A percentile compares a stretch with the other conserved stretches of the same genome.
These are phyloP conservation scores for Cheirogaleus major DNA, from an alignment of 2,797 vertebrate genomes.

Conservation along the genomic window DNA sequence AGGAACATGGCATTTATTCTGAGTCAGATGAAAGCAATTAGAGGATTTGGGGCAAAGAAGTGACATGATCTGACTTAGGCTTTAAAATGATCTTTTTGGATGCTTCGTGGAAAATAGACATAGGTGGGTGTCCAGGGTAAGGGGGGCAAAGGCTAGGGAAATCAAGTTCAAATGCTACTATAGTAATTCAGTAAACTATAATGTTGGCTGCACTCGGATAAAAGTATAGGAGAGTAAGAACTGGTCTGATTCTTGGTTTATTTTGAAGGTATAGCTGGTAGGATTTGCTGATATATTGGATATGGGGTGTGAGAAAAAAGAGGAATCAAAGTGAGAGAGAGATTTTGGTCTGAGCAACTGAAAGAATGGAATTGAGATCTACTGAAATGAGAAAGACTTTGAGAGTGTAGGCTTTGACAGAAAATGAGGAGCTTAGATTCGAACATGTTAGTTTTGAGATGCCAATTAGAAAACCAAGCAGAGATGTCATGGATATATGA, in stretches of 20 bases:
- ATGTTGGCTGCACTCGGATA: fast-evolving
- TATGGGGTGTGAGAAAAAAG: not conserved
- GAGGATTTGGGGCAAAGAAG: not conserved
- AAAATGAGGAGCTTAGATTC: not conserved
- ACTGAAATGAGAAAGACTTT: not conserved
- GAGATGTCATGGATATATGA: not conserved
- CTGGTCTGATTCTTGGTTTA: not conserved
- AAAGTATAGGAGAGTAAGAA: not conserved
- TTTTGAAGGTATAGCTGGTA: not conserved
- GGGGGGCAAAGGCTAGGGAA: not conserved
- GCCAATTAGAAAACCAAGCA: not conserved
- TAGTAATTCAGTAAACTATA: not conserved
- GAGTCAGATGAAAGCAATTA: not conserved
- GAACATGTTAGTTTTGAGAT: not conserved
- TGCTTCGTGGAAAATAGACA: not conserved
- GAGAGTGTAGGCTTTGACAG: not conserved
- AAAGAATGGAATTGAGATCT: not conserved
- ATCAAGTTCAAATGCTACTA: not conserved
- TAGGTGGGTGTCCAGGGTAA: not conserved
- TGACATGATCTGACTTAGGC: not conserved
- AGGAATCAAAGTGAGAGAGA: not conserved
- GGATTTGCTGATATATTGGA: not conserved
- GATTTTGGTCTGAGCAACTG: not conserved
- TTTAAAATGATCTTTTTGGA: not conserved
- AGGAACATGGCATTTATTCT: not conserved